phyloP scores from a whole-genome alignment of 2,888 invertebrate genomes.

The Thyatira batis region DNA sequence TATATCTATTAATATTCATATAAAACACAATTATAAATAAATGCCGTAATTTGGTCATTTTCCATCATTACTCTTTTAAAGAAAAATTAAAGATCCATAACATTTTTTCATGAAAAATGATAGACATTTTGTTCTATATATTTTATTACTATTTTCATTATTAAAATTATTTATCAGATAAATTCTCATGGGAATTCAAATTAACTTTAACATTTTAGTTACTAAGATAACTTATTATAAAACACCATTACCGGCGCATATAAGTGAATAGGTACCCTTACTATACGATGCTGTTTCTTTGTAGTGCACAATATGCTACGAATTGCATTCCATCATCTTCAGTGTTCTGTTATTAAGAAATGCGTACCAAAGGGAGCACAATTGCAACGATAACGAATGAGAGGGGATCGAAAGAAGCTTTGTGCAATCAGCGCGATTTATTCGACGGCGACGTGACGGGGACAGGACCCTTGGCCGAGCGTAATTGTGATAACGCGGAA shows the following conservation, averaged over 20 bases:
- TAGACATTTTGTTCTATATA: no score
- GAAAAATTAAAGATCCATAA: no score
- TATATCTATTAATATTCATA: no score
- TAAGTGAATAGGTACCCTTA: no score
- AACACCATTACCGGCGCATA: neutral
- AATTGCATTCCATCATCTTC: conserved; percentile 49
- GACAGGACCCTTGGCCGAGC: conserved; percentile 44
- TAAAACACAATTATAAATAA: no score
- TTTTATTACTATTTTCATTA: no score
- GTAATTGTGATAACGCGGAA: conserved; percentile 53
- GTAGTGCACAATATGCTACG: conserved; percentile 32
- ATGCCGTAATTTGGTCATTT: no score
- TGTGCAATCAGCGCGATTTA: conserved; percentile 78
- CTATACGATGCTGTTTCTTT: conserved; percentile 15
- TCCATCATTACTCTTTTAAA: no score
- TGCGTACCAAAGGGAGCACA: conserved; percentile 54
- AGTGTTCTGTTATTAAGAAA: conserved; percentile 60
- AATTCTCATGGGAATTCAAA: no score
- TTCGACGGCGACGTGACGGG: conserved; percentile 50
- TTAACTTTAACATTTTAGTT: no score
- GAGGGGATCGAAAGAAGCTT: conserved; percentile 68
- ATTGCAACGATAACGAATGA: conserved; percentile 75
- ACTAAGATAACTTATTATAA: neutral
- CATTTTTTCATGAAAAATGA: no score
- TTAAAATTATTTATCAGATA: no score